Conservation (phyloP, 2,113 vertebrate species). For the Poeciliopsis occidentalis region DNA sequence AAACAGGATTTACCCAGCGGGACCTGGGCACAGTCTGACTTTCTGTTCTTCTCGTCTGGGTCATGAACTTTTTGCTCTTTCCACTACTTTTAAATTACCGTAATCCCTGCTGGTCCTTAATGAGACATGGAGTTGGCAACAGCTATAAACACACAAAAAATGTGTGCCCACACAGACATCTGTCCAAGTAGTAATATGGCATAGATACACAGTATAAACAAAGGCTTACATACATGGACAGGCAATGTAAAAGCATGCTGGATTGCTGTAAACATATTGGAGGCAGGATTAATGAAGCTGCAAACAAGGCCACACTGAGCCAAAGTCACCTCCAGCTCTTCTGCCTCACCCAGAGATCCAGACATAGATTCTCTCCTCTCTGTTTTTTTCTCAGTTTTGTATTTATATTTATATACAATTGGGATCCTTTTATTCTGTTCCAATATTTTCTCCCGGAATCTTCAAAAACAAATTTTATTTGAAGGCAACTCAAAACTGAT, state of each 20-base stretch:
- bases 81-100: constrained; percentile 27
- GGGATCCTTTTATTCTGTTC: not conserved
- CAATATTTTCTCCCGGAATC: not conserved
- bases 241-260: constrained; percentile 2
- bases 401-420: not conserved
- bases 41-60: constrained; percentile 38
- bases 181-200: not conserved
- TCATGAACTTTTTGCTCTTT: constrained; percentile 33
- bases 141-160: constrained; percentile 7
- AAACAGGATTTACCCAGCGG: constrained; percentile 14
- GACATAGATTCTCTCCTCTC: not conserved
- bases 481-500: not conserved
- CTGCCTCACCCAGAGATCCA: constrained; percentile 11
- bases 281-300: constrained; percentile 51
- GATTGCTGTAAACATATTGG: constrained; percentile 2
- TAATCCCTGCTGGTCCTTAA: constrained; percentile 45
- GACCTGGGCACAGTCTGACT: constrained; percentile 20
- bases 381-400: not conserved
- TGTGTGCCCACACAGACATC: constrained; percentile 2
- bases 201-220: constrained; percentile 8
- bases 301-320: constrained; percentile 47
- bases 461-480: not conserved
- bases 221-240: not conserved
- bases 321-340: constrained; percentile 13
- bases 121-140: constrained; percentile 50